These are phyloP conservation scores for Cinclus cinclus DNA, from an alignment of 2,113 vertebrate genomes.

Conservation along the genomic window DNA sequence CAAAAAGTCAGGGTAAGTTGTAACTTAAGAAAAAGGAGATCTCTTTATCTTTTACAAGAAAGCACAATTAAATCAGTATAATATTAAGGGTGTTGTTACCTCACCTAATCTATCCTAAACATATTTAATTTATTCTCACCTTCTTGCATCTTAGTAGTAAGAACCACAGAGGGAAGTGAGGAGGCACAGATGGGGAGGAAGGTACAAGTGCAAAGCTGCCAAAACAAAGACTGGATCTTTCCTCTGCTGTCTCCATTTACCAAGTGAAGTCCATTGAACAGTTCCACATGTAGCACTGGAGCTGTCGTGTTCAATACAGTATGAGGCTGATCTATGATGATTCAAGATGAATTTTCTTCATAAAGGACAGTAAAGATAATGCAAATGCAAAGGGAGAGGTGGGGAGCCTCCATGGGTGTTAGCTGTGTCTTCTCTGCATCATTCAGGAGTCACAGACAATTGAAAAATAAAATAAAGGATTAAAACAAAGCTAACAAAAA, in stretches of 20 bases:
- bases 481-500: background rate
- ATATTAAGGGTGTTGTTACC: background rate
- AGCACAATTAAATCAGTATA: background rate
- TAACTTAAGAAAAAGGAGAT: background rate
- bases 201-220: background rate
- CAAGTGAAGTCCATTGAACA: background rate
- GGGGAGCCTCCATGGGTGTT: background rate
- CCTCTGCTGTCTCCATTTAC: background rate
- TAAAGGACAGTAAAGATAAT: background rate
- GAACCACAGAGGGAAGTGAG: background rate
- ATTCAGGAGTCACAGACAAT: background rate
- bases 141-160: background rate
- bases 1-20: background rate
- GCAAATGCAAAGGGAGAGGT: background rate
- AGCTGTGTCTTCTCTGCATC: background rate
- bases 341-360: background rate
- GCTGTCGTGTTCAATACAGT: background rate
- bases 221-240: background rate
- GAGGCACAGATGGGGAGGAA: background rate
- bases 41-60: background rate
- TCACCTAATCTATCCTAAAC: background rate
- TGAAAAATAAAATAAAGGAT: background rate
- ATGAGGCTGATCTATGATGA: background rate
- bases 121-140: background rate
- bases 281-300: background rate